Evolutionary conservation across 2,113 vertebrate species (phyloP).

Genomic region (Carassius carassius): DNA sequence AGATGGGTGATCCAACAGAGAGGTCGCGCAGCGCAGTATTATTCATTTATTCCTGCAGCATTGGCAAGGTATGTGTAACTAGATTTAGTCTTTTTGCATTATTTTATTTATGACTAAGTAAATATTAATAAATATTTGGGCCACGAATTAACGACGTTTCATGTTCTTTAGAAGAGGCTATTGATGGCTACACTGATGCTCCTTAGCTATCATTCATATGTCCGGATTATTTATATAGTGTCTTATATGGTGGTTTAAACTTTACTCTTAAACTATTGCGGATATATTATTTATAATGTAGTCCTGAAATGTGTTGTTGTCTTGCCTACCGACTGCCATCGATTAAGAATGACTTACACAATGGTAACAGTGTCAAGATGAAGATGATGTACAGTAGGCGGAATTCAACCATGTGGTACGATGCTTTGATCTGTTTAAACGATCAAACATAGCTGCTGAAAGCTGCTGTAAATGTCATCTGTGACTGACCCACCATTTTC

Average conservation of each 20-base stretch:
- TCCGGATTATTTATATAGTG: not conserved
- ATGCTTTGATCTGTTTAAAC: not conserved
- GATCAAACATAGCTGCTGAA: not conserved
- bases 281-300: not conserved
- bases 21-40: not conserved
- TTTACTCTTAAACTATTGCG: not conserved
- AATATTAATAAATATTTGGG: not conserved
- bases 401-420: not conserved
- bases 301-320: not conserved
- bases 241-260: not conserved
- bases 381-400: not conserved
- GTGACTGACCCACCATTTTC: not conserved
- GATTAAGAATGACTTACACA: not conserved
- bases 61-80: constrained; percentile 28
- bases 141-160: not conserved
- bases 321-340: not conserved
- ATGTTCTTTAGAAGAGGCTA: not conserved
- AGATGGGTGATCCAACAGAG: not conserved
- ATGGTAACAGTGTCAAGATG: not conserved
- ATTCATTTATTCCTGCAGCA: not conserved
- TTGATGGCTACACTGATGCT: constrained; percentile 2
- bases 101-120: not conserved
- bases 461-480: not conserved
- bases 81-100: not conserved
- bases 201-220: not conserved